These are phyloP conservation scores for Chrysocyon brachyurus DNA, from an alignment of 2,797 vertebrate species.

Conservation along the genomic window DNA sequence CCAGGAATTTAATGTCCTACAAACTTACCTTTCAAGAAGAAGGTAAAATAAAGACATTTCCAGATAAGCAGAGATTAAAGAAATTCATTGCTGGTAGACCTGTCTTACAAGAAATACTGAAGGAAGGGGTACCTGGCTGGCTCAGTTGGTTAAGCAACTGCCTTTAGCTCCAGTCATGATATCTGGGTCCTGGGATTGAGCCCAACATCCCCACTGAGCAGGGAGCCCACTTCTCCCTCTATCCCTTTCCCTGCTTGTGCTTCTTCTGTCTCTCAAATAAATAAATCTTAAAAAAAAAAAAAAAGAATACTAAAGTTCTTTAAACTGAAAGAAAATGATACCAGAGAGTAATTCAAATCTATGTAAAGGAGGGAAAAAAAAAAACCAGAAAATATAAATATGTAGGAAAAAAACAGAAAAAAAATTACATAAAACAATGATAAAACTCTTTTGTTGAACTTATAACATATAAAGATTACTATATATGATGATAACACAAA, in stretches of 20 bases:
- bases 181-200: too few relatives aligned
- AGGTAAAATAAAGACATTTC: not conserved
- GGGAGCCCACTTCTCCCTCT: too few relatives aligned
- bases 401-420: not conserved
- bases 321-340: not conserved
- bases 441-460: not conserved
- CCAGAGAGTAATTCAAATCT: not conserved
- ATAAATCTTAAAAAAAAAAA: too few relatives aligned
- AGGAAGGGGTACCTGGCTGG: not conserved
- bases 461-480: not conserved
- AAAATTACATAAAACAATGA: not conserved
- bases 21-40: not conserved
- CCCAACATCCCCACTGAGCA: too few relatives aligned
- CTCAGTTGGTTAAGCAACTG: too few relatives aligned
- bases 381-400: not conserved
- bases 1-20: not conserved
- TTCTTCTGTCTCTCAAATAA: too few relatives aligned
- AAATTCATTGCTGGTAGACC: not conserved
- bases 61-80: not conserved
- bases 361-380: not conserved
- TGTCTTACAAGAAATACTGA: not conserved
- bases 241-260: too few relatives aligned
- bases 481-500: not conserved
- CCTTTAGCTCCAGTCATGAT: too few relatives aligned
- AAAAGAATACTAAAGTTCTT: not conserved